Evolutionary conservation across 2,888 invertebrate genomes (phyloP), one percentile per base, ranked within the genome.

Genomic region (Tetropium fuscum): DNA sequence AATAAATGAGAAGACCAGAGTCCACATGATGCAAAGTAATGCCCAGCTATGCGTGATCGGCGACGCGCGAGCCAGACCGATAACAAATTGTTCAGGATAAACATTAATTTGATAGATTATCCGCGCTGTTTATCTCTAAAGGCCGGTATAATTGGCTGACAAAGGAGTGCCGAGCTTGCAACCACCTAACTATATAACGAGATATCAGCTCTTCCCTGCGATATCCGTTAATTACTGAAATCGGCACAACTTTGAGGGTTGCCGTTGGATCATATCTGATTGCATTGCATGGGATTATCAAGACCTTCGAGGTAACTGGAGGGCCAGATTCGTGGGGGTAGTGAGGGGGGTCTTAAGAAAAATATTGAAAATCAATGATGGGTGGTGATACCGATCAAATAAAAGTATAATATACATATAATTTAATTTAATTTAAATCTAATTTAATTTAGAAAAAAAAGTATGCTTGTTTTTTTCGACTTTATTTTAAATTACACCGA

Each of bases 111-210:
- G 79, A 78, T 78, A 80, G 79, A 80, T 80, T 80, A 80, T 80
- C 77, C 80, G 77, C 78, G 69, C 78, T 79, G 80, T 80, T 80
- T 79, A 80, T 80, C 80, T 75, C 77, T 73, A 79, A 80, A 80
- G 68, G 69, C 66, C 64, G 66, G 63, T 61, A 72, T 78, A 78
- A 78, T 78, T 78, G 77, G 75, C 73, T 71, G 73, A 76, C 77
- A 77, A 77, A 77, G 75, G 71, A 66, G 44, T 54, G 62, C 36
- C 53, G 60, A 66, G 64, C 60, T 67, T 60, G 67, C 58, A 61
- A 65, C 69, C 69, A 69, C 69, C 60, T 60, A 60, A 58, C 59
- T 57, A 57, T 53, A 60, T 57, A 63, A 58, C 51, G 60, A 60
- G 57, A 59, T 58, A 60, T 64, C 61, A 54, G 45, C 43, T 57